phyloP scores from a whole-genome alignment of 2,797 vertebrate genomes.

The Rhadinocentrus ornatus region DNA sequence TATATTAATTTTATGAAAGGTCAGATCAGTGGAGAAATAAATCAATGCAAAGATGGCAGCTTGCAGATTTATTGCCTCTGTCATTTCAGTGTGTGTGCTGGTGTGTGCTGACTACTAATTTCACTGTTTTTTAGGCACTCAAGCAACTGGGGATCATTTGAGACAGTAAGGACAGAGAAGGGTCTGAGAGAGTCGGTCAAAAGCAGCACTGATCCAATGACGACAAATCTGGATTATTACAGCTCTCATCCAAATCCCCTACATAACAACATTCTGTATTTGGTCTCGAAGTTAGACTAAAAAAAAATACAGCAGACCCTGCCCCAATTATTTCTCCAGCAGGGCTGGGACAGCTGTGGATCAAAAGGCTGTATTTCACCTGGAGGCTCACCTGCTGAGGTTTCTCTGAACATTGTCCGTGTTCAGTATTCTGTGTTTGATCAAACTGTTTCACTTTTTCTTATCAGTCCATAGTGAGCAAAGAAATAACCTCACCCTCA shows the following conservation, averaged over 20 bases:
- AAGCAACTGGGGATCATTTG: constrained; percentile 48
- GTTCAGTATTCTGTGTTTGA: background rate
- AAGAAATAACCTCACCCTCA: background rate
- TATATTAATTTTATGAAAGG: constrained; percentile 35
- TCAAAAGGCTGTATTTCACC: constrained; percentile 9
- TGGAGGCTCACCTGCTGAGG: constrained; percentile 14
- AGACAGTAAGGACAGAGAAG: constrained; percentile 39
- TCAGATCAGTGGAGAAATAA: constrained; percentile 46
- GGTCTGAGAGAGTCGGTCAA: constrained; percentile 44
- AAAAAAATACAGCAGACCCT: constrained; percentile 29
- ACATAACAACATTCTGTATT: constrained; percentile 61
- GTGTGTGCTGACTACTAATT: constrained; percentile 55
- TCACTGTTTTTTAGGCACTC: constrained; percentile 19
- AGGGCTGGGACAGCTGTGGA: background rate
- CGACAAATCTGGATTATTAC: constrained; percentile 74
- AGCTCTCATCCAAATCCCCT: constrained; percentile 70
- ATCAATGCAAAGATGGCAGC: constrained; percentile 55
- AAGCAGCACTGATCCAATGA: constrained; percentile 60
- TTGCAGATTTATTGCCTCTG: constrained; percentile 39
- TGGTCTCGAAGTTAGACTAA: constrained; percentile 33
- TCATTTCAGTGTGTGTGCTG: constrained; percentile 43
- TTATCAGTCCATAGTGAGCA: background rate
- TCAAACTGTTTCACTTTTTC: background rate
- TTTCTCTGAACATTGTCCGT: background rate
- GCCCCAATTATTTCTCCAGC: constrained; percentile 6